Evolutionary conservation across 2,888 invertebrate genomes (phyloP).

Genomic region (Automeris io): DNA sequence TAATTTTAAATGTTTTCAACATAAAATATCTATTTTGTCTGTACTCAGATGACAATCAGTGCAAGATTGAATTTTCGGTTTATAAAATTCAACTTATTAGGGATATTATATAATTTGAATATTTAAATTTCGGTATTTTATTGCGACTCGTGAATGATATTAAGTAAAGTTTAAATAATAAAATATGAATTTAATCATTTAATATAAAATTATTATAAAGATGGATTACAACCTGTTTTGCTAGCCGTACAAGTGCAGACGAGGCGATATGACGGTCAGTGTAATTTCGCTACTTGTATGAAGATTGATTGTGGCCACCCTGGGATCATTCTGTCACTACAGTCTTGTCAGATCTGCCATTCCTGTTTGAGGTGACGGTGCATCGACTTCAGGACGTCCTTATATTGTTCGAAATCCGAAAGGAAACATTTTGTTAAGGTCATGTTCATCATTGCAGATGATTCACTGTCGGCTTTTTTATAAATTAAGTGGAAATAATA

Average conservation of each 20-base stretch:
- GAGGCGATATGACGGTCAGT: slow-evolving; percentile 28
- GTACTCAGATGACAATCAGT: no score
- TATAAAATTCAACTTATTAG: no score
- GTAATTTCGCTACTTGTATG: slow-evolving; percentile 52
- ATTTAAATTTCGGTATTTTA: no score
- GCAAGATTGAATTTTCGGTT: no score
- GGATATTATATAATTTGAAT: no score
- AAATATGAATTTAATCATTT: no score
- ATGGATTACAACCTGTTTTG: slow-evolving; percentile 22
- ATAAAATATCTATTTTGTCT: no score
- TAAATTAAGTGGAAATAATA: no score
- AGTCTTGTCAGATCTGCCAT: slow-evolving; percentile 14
- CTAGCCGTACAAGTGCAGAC: slow-evolving; percentile 27
- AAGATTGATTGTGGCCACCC: slow-evolving; percentile 66
- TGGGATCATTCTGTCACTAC: slow-evolving; percentile 56
- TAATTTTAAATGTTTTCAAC: no score
- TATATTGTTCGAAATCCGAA: slow-evolving; percentile 28
- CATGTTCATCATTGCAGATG: slow-evolving; percentile 24
- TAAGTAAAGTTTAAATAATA: no score
- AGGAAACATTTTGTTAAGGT: slow-evolving; percentile 26
- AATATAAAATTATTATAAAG: no score
- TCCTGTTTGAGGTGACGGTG: slow-evolving; percentile 30
- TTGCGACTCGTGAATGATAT: no score
- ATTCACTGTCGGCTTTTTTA: slow-evolving; percentile 12
- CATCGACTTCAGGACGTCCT: slow-evolving; percentile 51